Evolutionary conservation across 2,797 vertebrate species (phyloP).

Genomic region (Hipposideros larvatus): DNA sequence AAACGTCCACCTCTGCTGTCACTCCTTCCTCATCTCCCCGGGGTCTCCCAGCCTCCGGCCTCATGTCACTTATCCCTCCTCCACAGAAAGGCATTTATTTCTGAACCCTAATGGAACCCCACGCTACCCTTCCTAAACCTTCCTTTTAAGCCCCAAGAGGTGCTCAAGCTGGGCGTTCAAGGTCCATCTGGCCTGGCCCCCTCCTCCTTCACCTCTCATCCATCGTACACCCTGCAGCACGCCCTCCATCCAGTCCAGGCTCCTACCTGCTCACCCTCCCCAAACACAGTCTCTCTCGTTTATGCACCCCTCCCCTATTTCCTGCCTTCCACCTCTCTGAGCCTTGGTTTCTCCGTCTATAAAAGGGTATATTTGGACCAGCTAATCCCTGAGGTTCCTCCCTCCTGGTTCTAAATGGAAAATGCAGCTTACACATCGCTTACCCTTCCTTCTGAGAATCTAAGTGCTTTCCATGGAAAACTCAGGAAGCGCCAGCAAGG

Average conservation of each 20-base stretch:
- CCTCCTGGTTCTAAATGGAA: neutral
- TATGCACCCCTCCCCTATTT: neutral
- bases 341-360: neutral
- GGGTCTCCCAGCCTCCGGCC: neutral
- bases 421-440: neutral
- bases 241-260: neutral
- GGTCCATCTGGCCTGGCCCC: neutral
- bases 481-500: neutral
- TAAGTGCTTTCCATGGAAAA: constrained; percentile 81
- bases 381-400: neutral
- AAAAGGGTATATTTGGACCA: neutral
- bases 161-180: neutral
- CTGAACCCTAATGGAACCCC: neutral
- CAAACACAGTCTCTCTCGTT: neutral
- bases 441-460: constrained; percentile 74
- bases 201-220: neutral
- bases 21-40: neutral
- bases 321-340: neutral
- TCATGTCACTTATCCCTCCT: neutral
- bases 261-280: neutral
- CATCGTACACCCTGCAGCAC: neutral
- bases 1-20: neutral
- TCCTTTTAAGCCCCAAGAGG: neutral
- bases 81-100: neutral
- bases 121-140: neutral